phyloP scores from a whole-genome alignment of 2,797 vertebrate species.

The Rhinatrema bivittatum region DNA sequence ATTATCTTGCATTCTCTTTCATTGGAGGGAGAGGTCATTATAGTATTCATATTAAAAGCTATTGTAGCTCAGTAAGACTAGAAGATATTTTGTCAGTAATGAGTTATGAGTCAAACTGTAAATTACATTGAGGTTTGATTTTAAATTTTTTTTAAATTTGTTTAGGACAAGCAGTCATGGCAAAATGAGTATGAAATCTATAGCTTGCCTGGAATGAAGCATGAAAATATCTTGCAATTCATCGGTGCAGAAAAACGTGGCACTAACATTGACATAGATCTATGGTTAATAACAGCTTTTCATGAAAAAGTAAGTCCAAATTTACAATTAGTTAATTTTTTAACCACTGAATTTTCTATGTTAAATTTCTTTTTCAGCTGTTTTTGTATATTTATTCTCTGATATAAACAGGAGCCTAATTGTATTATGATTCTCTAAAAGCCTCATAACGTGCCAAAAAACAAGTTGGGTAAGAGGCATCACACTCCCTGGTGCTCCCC shows the following conservation, averaged over 20 bases:
- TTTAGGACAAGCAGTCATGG: constrained; percentile 98
- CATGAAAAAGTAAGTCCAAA: constrained; percentile 78
- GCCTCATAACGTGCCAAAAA: rapidly evolving
- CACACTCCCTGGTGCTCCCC: rapidly evolving
- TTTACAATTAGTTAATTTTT: rapidly evolving
- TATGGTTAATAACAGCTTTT: constrained; percentile 92
- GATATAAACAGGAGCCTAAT: rapidly evolving
- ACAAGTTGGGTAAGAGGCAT: rapidly evolving
- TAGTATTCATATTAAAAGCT: no score
- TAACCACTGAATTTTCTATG: no score
- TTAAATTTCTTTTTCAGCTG: not conserved
- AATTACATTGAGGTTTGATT: not conserved
- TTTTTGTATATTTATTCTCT: not conserved
- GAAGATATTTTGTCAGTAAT: no score
- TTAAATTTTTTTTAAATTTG: not conserved
- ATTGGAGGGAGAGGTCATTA: no score
- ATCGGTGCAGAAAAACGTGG: constrained; percentile 91
- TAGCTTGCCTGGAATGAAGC: constrained; percentile 90
- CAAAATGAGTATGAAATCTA: constrained; percentile 97
- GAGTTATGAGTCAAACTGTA: no score
- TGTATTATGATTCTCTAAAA: no score
- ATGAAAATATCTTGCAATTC: constrained; percentile 90
- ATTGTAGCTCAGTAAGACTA: no score
- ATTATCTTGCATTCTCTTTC: no score
- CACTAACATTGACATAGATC: constrained; percentile 86